phyloP scores from a whole-genome alignment of 2,888 invertebrate species.

The Belgica antarctica region DNA sequence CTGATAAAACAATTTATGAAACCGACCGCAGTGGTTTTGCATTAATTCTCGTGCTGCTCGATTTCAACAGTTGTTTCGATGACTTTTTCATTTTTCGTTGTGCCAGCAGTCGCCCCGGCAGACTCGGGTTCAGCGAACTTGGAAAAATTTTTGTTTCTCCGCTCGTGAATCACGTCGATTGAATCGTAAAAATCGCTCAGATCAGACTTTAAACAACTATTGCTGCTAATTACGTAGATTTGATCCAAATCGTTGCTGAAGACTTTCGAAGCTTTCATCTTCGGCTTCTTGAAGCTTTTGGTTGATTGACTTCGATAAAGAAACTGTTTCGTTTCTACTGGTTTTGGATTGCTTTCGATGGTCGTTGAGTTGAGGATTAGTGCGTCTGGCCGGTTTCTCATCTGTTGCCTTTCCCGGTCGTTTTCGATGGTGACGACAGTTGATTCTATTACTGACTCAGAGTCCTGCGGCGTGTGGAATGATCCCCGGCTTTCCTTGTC shows the following conservation, averaged over 20 bases:
- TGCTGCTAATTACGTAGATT: constrained; percentile 47
- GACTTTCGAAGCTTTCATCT: constrained; percentile 47
- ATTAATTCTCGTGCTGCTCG: neutral
- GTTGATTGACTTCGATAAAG: constrained; percentile 54
- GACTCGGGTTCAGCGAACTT: constrained; percentile 11
- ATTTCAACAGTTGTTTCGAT: neutral
- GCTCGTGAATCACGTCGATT: constrained; percentile 53
- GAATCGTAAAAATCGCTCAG: constrained; percentile 52
- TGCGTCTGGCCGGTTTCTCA: constrained; percentile 40
- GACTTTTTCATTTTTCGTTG: neutral
- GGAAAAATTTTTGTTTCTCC: constrained; percentile 51
- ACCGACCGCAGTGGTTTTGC: too few relatives aligned
- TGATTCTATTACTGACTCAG: neutral
- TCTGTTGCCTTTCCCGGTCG: neutral
- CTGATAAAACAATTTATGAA: too few relatives aligned
- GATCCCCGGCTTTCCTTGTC: constrained; percentile 48
- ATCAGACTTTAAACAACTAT: constrained; percentile 45
- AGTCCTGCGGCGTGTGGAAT: constrained; percentile 46
- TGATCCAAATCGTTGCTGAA: constrained; percentile 51
- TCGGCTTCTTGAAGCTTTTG: constrained; percentile 53
- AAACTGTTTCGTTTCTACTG: constrained; percentile 45
- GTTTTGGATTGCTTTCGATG: neutral
- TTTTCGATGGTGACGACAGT: constrained; percentile 16
- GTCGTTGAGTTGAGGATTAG: constrained; percentile 32
- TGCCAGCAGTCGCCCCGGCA: neutral